Evolutionary conservation across 2,888 invertebrate genomes (phyloP), one percentile per base, ranked within the genome.

Genomic region (Drosophila paranaensis): DNA sequence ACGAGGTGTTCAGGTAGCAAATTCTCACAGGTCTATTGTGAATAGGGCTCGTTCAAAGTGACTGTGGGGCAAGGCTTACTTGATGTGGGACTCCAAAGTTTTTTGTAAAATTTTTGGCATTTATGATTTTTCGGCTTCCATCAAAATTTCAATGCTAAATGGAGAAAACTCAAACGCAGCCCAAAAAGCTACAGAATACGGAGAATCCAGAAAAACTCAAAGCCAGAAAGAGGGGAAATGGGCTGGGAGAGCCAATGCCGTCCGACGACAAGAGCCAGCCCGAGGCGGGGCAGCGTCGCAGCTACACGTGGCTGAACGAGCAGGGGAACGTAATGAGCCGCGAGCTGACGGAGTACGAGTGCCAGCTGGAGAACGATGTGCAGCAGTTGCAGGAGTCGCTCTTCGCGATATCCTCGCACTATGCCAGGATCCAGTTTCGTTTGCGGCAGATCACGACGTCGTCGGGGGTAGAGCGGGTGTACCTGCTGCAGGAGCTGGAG

Each of bases 351-450:
- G 16, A 63, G 0, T 91, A 91, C 57, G 90, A 90, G 5, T 72
- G 80, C 11, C 62, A 78, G 33, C 67, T 91, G 42, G 91, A 91
- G 57, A 81, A 79, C 0, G 81, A 92, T 8, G 84, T 90, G 8
- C 78, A 89, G 45, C 50, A 64, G 1, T 51, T 92, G 45, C 91
- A 92, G 55, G 71, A 81, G 6, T 82, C 90, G 0, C 82, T 89
- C 11, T 88, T 92, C 10, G 51, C 79, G 6, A 62, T 91, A 5
- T 88, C 89, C 9, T 82, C 92, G 10, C 91, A 92, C 51, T 85
- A 89, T 70, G 91, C 91, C 2, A 89, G 88, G 9, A 73, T 92
- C 16, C 91, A 92, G 60, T 91, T 92, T 42, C 85, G 91, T 1
- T 42, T 92, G 45, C 80, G 90, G 0, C 92, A 92, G 54, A 80